Evolutionary conservation across 2,888 invertebrate species (phyloP), one percentile per base, ranked within the genome.

Genomic region (Autographa pulchrina): DNA sequence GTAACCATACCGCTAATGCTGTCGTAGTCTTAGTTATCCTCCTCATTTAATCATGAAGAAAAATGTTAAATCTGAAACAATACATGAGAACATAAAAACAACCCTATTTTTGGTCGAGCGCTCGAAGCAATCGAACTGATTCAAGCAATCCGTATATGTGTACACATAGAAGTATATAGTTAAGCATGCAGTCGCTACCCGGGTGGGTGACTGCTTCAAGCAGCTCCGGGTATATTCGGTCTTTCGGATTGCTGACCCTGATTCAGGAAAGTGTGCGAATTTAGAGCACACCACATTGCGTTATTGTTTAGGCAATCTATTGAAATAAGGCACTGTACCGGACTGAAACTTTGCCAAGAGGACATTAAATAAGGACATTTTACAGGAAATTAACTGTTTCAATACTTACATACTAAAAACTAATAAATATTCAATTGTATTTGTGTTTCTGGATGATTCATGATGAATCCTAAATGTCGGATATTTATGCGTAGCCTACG

Each of bases 21-120:
- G n/a, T 41, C 11, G 20, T 13, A 38, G 58, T 43, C 32, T 32
- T 58, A 76, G 13, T 32, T 62, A 35, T 63, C 20, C 52, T 77
- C 66, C 78, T 41, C 62, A 52, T 61, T 41, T 20, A 38, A 58
- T 56, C 62, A 77, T 72, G 60, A 31, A 43, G 13, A n/a, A 18
- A n/a, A 31, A 38, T 16, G 5, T 2, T 56, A 18, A 7, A 54
- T 56, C 78, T 75, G 74, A 66, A 78, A 73, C 4, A 18, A 31
- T 43, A 70, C 3, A 0, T n/a, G 8, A 14, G 4, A 65, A 35
- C n/a, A 48, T 4, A 38, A 11, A 9, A 38, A 11, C 38, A 38
- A 11, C 8, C 11, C 8, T 8, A 6, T 35, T 8, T 35, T 35
- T 35, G 1, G 11, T 38, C 35, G 35, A 35, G 8, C 7, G 35